phyloP scores from a whole-genome alignment of 2,113 vertebrate species.

The Mohoua ochrocephala region DNA sequence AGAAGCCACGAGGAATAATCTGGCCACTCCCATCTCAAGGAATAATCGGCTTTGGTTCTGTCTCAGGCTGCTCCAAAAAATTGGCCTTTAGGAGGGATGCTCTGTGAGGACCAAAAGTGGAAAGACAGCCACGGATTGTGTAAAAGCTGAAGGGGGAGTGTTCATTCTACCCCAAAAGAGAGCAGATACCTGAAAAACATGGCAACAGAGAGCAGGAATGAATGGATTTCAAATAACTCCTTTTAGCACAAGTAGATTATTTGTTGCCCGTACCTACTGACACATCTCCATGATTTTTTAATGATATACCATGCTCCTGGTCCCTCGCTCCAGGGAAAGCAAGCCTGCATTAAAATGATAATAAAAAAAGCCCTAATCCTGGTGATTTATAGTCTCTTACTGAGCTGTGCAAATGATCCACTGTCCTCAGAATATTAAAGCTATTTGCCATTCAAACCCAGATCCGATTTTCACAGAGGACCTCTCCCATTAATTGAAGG shows the following conservation, averaged over 20 bases:
- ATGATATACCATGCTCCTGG: background rate
- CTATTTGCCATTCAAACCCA: background rate
- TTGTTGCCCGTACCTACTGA: background rate
- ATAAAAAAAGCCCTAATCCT: background rate
- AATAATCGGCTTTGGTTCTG: background rate
- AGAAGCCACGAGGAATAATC: background rate
- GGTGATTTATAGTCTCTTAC: background rate
- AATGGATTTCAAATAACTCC: background rate
- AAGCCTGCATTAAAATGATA: background rate
- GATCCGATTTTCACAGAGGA: background rate
- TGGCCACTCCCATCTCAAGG: background rate
- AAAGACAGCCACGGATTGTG: accelerated
- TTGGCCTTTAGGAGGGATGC: background rate
- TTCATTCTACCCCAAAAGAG: background rate
- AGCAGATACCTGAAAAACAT: background rate
- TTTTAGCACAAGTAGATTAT: background rate
- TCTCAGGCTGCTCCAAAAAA: background rate
- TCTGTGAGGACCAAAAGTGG: background rate
- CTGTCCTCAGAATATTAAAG: background rate
- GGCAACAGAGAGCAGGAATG: background rate
- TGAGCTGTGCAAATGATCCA: background rate
- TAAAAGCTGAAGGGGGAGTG: background rate
- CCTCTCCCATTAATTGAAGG: background rate
- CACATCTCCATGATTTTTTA: background rate
- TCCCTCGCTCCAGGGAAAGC: background rate